phyloP scores from a whole-genome alignment of 1,140 invertebrate species.

The Drosophila prosaltans region DNA sequence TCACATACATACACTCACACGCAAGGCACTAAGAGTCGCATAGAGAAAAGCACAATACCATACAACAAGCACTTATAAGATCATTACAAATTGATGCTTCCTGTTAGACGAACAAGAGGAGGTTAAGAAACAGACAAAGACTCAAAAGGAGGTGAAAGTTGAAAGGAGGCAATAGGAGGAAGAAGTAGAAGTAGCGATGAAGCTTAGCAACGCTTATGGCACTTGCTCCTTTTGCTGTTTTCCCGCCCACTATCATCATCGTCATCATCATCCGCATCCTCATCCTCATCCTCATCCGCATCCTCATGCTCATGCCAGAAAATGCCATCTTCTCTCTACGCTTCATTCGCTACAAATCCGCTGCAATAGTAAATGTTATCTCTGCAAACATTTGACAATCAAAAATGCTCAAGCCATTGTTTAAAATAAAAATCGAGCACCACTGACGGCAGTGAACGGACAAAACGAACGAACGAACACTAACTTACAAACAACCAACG shows the following conservation, averaged over 20 bases:
- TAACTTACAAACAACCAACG: conserved; percentile 47
- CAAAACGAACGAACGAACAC: conserved; percentile 28
- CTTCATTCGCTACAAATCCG: conserved; percentile 70
- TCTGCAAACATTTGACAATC: conserved; percentile 80
- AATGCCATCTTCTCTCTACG: conserved; percentile 58
- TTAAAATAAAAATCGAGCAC: conserved; percentile 79
- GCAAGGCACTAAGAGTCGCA: conserved; percentile 14
- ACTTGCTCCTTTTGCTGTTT: conserved; percentile 41
- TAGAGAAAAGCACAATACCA: conserved; percentile 55
- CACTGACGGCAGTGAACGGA: conserved; percentile 9
- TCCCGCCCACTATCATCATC: conserved; percentile 8
- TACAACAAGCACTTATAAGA: conserved; percentile 70
- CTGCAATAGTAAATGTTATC: conserved; percentile 74
- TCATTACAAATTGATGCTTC: conserved; percentile 80
- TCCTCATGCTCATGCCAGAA: neutral
- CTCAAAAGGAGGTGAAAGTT: conserved; percentile 29
- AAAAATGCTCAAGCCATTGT: conserved; percentile 78
- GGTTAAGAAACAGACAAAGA: conserved; percentile 28
- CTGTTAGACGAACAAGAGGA: conserved; percentile 23
- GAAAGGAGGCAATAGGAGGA: neutral
- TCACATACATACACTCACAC: conserved; percentile 15
- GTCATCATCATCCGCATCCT: neutral
- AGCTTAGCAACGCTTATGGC: conserved; percentile 49
- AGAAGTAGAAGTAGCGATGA: neutral
- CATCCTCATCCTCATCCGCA: neutral